Percentiles rank a stretch among this genome's conserved stretches.
Evolutionary conservation across 2,797 vertebrate genomes (phyloP).

Genomic region (Tapirus indicus): DNA sequence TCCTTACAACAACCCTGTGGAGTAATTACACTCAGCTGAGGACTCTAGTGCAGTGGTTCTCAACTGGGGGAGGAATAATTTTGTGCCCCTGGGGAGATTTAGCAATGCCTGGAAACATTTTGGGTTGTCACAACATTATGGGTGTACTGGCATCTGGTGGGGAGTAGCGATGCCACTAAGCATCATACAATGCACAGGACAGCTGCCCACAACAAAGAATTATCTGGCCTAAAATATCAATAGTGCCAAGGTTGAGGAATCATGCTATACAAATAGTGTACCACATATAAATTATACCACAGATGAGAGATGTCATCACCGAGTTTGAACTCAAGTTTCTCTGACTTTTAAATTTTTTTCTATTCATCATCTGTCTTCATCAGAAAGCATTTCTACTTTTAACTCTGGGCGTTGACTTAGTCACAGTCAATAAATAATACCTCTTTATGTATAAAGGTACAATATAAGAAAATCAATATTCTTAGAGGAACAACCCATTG

Average conservation of each 20-base stretch:
- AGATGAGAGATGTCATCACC: neutral
- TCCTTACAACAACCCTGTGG: neutral
- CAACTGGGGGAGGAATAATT: neutral
- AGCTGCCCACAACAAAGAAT: neutral
- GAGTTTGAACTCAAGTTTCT: neutral
- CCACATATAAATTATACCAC: neutral
- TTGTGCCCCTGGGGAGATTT: neutral
- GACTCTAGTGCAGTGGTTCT: neutral
- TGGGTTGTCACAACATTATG: neutral
- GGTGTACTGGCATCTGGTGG: neutral
- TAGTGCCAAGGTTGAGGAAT: neutral
- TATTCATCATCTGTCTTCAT: neutral
- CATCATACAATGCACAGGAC: neutral
- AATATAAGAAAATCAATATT: conserved; percentile 7
- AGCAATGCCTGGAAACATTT: neutral
- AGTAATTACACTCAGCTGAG: neutral
- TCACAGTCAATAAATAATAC: conserved; percentile 26
- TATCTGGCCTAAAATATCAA: neutral
- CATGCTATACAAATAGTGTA: neutral
- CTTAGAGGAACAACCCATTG: neutral
- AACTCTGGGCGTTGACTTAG: conserved; percentile 9
- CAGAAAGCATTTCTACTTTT: conserved; percentile 19
- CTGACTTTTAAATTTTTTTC: neutral
- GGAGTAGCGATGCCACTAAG: neutral
- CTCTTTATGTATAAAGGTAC: conserved; percentile 17